A percentile compares a stretch with the other conserved stretches of the same genome.
Conservation (phyloP, 2,113 vertebrate genomes). For the Peromyscus maniculatus region DNA sequence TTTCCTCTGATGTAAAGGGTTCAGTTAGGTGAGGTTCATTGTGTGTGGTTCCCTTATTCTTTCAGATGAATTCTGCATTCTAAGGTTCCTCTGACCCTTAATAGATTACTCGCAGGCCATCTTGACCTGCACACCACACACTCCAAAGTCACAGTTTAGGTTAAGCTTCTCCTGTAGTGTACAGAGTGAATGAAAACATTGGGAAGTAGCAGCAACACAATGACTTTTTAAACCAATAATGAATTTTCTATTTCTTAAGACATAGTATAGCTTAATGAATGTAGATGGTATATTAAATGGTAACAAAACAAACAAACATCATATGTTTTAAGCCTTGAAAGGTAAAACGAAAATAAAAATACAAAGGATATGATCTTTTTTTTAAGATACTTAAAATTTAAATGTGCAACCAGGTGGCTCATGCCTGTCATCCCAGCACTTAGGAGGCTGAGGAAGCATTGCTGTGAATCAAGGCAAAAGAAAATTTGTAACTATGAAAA, state of each 20-base stretch:
- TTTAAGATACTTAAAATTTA: neutral
- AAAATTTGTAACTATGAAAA: neutral
- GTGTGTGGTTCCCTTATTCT: neutral
- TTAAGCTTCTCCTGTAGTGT: neutral
- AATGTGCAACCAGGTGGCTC: neutral
- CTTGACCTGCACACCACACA: neutral
- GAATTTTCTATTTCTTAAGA: neutral
- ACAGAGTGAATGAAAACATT: neutral
- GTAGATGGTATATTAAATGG: neutral
- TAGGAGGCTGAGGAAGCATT: neutral
- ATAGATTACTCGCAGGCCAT: neutral
- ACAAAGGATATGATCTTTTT: neutral
- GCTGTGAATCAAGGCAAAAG: neutral
- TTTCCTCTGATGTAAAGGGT: neutral
- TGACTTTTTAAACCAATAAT: neutral
- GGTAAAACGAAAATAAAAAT: slow-evolving; percentile 1
- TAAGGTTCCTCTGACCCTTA: neutral
- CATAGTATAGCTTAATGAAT: neutral
- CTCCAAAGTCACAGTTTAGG: neutral
- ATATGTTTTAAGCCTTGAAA: neutral
- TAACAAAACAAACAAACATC: neutral
- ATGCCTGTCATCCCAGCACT: fast-evolving
- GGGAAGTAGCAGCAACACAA: neutral
- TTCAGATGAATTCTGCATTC: neutral
- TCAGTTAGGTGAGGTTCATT: neutral